Base-by-base conservation (phyloP, 2,797 vertebrate species). In the Dryobates pubescens region DNA sequence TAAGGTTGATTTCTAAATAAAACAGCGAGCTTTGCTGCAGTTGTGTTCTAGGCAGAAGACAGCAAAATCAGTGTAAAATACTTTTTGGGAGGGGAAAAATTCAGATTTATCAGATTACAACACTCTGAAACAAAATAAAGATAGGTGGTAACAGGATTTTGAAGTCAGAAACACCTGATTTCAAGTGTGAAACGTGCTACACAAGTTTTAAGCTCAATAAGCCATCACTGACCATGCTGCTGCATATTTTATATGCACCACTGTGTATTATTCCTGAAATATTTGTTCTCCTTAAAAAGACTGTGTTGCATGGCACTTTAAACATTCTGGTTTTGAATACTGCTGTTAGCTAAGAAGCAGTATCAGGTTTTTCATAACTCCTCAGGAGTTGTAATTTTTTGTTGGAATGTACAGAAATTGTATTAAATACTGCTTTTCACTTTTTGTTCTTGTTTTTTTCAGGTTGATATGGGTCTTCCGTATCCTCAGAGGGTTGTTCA, bases 401-500 rank as follows among this genome's bases (percentile, higher is more conserved):
- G 17, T 65, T 88, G 78, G 34, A 47, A 27, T 77, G 24, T 38
- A 7, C 65, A 72, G 30, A n/a, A 13, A 36, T 77, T 76, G 10
- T 15, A 7, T 93, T 94, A 95, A 93, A 56, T 90, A 79, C 7
- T 82, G 63, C 53, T 81, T 92, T 77, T 89, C 24, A 90, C 36
- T 93, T 56, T 49, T 68, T 29, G 13, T 69, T 84, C 61, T 74
- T 59, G 4, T 86, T 38, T 43, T 45, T 65, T 91, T 53, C 95
- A 99, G 99, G 97, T 98, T 91, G 98, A 98, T 96, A 94, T 99
- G 97, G 98, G 98, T 71, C 96, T 99, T 97, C 99, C 99, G 43
- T 98, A 98, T 95, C 99, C 99, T 80, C 99, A 99, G 97, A 98
- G 99, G 93, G 99, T 99, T 75, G 99, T 99, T 90, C 99, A 99